Evolutionary conservation across 2,797 vertebrate species (phyloP), one percentile per base, ranked within the genome.

Genomic region (Benthosema pterotum): DNA sequence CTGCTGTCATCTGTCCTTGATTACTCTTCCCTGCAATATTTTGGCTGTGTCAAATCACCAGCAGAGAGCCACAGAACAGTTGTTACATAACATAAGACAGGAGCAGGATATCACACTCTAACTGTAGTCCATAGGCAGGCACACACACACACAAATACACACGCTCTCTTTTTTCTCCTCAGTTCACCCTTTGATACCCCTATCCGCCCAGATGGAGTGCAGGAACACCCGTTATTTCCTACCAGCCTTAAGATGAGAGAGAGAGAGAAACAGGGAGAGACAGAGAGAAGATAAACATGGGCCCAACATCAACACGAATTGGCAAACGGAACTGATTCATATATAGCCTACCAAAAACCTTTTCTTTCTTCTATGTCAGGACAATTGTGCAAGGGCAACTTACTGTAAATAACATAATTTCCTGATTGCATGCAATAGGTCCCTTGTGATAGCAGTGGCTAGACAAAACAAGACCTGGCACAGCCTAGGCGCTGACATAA

Each of bases 31-130:
- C 32, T 38, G 32, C 32, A 7, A 38, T 38, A 9, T 38, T 38
- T 38, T 38, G 5, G 6, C 8, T 32, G 28, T 7, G 28, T 6
- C 22, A 18, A 51, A 18, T 51, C 49, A 51, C 49, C 16, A n/a
- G 17, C 49, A 18, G 49, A 2, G 49, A 22, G 16, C 50, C 16
- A 5, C 4, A 14, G 50, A 19, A 12, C 28, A 43, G 18, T 17
- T 4, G 12, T 17, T 22, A 43, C 45, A 58, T 52, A 62, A 43
- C 45, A 58, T 52, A 62, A 49, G 18, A 16, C 12, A 25, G 18
- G 43, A 28, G 13, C 11, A 48, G 56, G 68, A 60, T 55, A 53
- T 65, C 7, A 18, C 51, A n/a, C 42, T 60, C 25, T 16, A 48
- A 48, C 42, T 17, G 14, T 50, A 54, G 52, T 13, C 55, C 45